phyloP scores from a whole-genome alignment of 2,797 vertebrate species.

The Petrocephalus schoutedeni region DNA sequence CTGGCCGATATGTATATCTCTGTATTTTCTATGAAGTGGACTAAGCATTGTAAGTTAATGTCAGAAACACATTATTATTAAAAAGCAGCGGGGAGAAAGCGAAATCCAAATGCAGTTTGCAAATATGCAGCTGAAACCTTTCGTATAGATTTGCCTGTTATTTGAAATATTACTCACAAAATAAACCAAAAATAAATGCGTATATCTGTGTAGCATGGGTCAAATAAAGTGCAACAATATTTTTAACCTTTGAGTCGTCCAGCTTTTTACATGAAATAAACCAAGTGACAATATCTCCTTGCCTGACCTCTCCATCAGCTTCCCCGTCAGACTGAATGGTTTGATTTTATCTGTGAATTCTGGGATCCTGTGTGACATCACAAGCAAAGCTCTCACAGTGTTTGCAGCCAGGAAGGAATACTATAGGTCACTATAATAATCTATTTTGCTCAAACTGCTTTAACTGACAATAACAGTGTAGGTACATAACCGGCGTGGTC shows the following conservation, averaged over 20 bases:
- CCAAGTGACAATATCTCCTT: not conserved
- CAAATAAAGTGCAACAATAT: not conserved
- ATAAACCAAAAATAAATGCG: not conserved
- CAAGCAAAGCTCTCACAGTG: not conserved
- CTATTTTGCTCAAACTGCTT: not conserved
- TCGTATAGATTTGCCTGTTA: no score
- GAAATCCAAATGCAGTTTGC: not conserved
- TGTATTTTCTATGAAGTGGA: not conserved
- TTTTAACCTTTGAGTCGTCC: not conserved
- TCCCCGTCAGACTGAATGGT: not conserved
- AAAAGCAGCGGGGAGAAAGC: no score
- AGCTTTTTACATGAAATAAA: not conserved
- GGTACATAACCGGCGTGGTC: not conserved
- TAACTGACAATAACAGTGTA: not conserved
- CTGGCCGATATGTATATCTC: not conserved
- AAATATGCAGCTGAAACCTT: not conserved
- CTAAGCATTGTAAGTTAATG: not conserved
- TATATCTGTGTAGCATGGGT: not conserved
- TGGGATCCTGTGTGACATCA: not conserved
- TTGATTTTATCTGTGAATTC: not conserved
- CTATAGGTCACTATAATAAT: not conserved
- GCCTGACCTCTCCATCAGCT: not conserved
- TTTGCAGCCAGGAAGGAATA: not conserved
- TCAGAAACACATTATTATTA: not conserved
- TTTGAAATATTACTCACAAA: not conserved